Conservation (phyloP, 92 coral and sea anemone genomes). For the Porites divaricata region DNA sequence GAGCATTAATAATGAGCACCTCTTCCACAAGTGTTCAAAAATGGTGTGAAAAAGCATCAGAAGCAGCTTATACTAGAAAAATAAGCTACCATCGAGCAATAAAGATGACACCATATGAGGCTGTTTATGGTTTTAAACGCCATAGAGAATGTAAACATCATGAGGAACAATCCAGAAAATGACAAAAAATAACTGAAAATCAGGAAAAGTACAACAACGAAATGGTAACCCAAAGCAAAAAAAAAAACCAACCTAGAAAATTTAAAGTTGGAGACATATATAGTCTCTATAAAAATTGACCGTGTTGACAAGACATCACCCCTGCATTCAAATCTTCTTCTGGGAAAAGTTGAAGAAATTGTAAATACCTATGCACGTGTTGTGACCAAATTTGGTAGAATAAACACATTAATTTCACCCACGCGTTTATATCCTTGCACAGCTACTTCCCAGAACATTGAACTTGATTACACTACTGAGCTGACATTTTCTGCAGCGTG, state of each 20-base stretch:
- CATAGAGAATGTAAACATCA: conserved; percentile 38
- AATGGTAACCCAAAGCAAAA: conserved; percentile 51
- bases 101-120: conserved; percentile 55
- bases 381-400: too few species aligned
- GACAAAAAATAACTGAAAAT: conserved; percentile 39
- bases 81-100: conserved; percentile 46
- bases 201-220: conserved; percentile 48
- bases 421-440: too few species aligned
- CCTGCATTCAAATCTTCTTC: conserved; percentile 42
- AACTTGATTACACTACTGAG: too few species aligned
- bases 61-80: conserved; percentile 42
- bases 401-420: too few species aligned
- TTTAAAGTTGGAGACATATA: conserved; percentile 32
- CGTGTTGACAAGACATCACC: conserved; percentile 49
- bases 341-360: conserved; percentile 42
- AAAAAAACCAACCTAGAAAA: conserved; percentile 28
- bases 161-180: conserved; percentile 7
- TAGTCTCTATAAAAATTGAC: conserved; percentile 49
- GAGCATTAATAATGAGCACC: too few species aligned
- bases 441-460: too few species aligned
- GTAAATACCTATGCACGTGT: conserved; percentile 28
- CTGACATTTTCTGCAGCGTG: too few species aligned
- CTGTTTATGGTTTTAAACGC: conserved; percentile 43
- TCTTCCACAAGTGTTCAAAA: too few species aligned
- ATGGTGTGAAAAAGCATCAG: conserved; percentile 47